These are phyloP conservation scores for Polyergus mexicanus DNA, from an alignment of 1,140 invertebrate species.

Conservation along the genomic window DNA sequence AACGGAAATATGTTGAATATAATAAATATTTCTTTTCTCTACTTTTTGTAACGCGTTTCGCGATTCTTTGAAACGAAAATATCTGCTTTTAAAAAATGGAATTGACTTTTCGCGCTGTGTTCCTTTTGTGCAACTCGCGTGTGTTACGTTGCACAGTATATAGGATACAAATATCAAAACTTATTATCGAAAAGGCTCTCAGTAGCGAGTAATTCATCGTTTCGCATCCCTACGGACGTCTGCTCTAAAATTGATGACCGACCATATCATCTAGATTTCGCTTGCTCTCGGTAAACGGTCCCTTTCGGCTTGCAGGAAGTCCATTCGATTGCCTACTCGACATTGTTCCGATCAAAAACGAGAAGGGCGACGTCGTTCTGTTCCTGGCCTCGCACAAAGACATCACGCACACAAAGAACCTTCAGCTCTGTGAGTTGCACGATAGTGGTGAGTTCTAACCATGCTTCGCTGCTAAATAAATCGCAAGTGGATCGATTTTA, in stretches of 20 bases:
- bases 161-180: neutral
- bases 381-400: conserved; percentile 99
- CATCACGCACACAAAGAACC: conserved; percentile 96
- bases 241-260: conserved; percentile 2
- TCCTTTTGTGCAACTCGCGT: neutral
- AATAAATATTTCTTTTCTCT: neutral
- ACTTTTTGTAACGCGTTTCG: neutral
- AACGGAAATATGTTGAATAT: too few relatives aligned
- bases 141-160: neutral
- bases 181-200: conserved; percentile 20
- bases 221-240: neutral
- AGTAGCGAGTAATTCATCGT: conserved; percentile 3
- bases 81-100: neutral
- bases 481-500: conserved; percentile 69
- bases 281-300: neutral
- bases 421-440: conserved; percentile 92
- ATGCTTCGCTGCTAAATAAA: conserved; percentile 77
- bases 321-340: conserved; percentile 98
- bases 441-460: conserved; percentile 91
- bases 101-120: neutral
- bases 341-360: conserved; percentile 99
- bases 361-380: conserved; percentile 98
- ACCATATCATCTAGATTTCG: neutral
- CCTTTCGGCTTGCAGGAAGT: conserved; percentile 89
- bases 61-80: neutral